Evolutionary conservation across 1,140 invertebrate species (phyloP).

Genomic region (Sarcophaga bullata): DNA sequence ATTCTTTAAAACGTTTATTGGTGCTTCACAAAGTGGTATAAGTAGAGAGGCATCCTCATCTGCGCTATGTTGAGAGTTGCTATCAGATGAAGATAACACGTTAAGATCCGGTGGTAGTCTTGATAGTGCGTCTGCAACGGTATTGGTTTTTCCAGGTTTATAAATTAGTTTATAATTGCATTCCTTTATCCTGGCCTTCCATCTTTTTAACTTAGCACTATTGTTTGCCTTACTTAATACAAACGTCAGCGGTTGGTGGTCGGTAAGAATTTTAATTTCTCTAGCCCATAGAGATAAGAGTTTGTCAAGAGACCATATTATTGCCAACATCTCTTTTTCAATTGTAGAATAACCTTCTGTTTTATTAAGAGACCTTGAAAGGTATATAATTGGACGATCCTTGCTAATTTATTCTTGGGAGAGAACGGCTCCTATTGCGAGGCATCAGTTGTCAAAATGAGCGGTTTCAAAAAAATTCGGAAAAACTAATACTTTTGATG

Average conservation of each 20-base stretch:
- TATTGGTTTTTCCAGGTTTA: conserved; percentile 9
- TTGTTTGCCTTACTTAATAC: conserved; percentile 61
- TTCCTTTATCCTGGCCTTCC: too few relatives aligned
- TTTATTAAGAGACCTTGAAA: conserved; percentile 53
- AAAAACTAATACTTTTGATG: conserved; percentile 62
- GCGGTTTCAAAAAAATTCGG: conserved; percentile 55
- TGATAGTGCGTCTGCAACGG: not conserved
- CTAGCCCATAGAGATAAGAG: conserved; percentile 47
- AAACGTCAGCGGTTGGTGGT: conserved; percentile 64
- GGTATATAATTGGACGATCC: conserved; percentile 58
- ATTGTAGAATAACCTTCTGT: conserved; percentile 51
- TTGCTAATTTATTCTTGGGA: too few relatives aligned
- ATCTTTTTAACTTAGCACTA: conserved; percentile 44
- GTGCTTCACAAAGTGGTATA: conserved; percentile 38
- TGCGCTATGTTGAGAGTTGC: conserved; percentile 26
- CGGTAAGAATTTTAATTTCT: conserved; percentile 44
- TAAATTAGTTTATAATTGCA: not conserved
- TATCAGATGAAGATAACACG: not conserved
- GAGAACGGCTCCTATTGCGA: conserved; percentile 49
- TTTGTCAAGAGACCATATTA: conserved; percentile 62
- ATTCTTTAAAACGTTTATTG: too few relatives aligned
- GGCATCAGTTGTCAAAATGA: conserved; percentile 56
- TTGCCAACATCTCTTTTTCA: conserved; percentile 53
- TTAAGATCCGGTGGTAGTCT: not conserved
- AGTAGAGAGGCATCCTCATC: conserved; percentile 36